Percentiles rank a stretch among this genome's conserved stretches.
phyloP scores from a whole-genome alignment of 1,140 invertebrate species.

The Pollicipes pollicipes region DNA sequence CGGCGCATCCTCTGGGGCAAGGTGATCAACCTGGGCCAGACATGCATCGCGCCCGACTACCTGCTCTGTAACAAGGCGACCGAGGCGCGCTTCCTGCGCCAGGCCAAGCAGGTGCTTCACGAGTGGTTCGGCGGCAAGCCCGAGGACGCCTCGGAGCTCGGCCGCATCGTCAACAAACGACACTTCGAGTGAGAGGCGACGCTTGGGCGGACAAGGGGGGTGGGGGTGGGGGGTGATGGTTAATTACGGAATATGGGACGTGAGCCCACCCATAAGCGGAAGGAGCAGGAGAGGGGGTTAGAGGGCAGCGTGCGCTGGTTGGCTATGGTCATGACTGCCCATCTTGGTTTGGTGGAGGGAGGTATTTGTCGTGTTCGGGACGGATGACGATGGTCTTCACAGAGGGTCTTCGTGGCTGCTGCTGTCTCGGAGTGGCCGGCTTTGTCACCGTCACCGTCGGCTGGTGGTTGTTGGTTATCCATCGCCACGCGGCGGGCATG shows the following conservation, averaged over 20 bases:
- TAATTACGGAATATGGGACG: constrained; percentile 28
- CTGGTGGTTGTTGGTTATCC: no score
- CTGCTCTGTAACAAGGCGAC: constrained; percentile 55
- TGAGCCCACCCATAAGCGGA: no score
- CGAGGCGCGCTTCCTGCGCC: constrained; percentile 22
- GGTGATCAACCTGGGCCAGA: constrained; percentile 82
- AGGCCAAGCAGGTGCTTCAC: constrained; percentile 33
- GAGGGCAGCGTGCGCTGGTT: no score
- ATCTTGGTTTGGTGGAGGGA: no score
- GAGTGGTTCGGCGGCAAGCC: constrained; percentile 74
- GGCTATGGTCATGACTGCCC: no score
- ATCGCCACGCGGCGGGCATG: no score
- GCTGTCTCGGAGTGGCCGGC: no score
- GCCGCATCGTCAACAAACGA: constrained; percentile 63
- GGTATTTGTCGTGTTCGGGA: no score
- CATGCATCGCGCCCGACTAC: constrained; percentile 96
- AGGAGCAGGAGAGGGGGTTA: not conserved
- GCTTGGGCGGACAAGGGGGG: constrained; percentile 4
- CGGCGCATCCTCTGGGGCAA: constrained; percentile 92
- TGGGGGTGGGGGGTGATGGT: not conserved
- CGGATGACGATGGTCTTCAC: no score
- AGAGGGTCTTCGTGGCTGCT: no score
- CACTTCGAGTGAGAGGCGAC: constrained; percentile 47
- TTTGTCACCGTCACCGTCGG: no score
- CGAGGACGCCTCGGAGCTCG: constrained; percentile 59